Evolutionary conservation across 2,888 invertebrate species (phyloP), one percentile per base, ranked within the genome.

Genomic region (Liopterus haemorrhoidalis): DNA sequence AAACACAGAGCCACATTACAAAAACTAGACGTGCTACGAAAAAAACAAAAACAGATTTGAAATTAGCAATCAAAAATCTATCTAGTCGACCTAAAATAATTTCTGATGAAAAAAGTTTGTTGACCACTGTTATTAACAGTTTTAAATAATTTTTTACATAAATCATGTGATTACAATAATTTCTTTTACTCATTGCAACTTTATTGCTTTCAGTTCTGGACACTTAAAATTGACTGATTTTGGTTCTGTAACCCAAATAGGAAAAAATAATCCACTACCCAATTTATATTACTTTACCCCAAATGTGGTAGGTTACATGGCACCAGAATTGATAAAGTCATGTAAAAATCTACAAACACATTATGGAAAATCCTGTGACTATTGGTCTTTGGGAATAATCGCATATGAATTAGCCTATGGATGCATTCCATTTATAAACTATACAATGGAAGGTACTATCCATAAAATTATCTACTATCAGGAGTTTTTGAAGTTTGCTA

Each of bases 231-330:
- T 92, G 41, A 87, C 84, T 3, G 85, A 85, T 72, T 82, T 91
- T 74, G 86, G 91, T 0, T 89, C 88, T 47, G 81, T 87, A 8
- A 82, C 83, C n/a, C 80, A 80, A 11, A 67, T 90, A 48, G 75
- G 80, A 44, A 69, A 73, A 16, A 74, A 76, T 54, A 80, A 80
- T n/a, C 68, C 74, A 54, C 75, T 78, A 2, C 59, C 65, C 27
- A 71, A 72, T 50, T 70, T 77, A 31, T 61, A 63, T 8, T 59
- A 61, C 4, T 78, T 78, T 59, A 82, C 83, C 1, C 81, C 82
- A n/a, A 90, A 84, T 19, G 90, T 90, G 1, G 83, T 89, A 0
- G 87, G 89, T 69, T 91, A 91, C 68, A 81, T 89, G 54, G 86
- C 90, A 21, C 91, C 91, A 0, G 91, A 91, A 69, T 74, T 90